Evolutionary conservation across 2,113 vertebrate species (phyloP), one percentile per base, ranked within the genome.

Genomic region (Apus apus): DNA sequence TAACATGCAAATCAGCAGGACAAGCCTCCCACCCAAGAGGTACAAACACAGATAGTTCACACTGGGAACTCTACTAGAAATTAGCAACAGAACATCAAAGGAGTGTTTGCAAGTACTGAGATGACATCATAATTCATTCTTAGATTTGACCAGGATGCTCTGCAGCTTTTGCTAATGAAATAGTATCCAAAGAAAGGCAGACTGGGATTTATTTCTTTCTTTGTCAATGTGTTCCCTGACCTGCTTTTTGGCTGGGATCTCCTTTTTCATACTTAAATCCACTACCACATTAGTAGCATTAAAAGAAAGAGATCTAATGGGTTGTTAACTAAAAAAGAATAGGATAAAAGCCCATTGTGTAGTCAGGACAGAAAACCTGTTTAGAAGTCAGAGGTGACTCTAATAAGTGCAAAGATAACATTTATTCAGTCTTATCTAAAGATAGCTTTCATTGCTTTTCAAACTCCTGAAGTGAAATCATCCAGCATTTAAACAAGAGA

Each of bases 251-350:
- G 8, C 18, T 87, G 48, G 6, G 8, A 87, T 77, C 40, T 91
- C 32, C 45, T 72, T 95, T 18, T 75, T 95, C 80, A 60, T 87
- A 38, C 22, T 46, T 68, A 56, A 97, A 89, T 51, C 48, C 95
- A 70, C 67, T 53, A 70, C 21, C 56, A 89, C 7, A 26, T 18
- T 96, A 77, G 56, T 64, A 90, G 25, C 72, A 22, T 89, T 90
- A 72, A 92, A 80, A 92, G 11, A 70, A 66, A 66, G 66, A 68
- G 7, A 86, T 54, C 43, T 40, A 71, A 71, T 9, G 19, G 6
- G n/a, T 27, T 38, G 9, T n/a, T 60, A 46, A 61, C 45, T 10
- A 65, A 70, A 80, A 54, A 15, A 80, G 32, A 64, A 57, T 4
- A 46, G 20, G 29, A 77, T 13, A 82, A 68, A 74, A 61, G 57